These are phyloP conservation scores for Pomacea maculata DNA, from an alignment of 1,140 invertebrate species.

Conservation along the genomic window DNA sequence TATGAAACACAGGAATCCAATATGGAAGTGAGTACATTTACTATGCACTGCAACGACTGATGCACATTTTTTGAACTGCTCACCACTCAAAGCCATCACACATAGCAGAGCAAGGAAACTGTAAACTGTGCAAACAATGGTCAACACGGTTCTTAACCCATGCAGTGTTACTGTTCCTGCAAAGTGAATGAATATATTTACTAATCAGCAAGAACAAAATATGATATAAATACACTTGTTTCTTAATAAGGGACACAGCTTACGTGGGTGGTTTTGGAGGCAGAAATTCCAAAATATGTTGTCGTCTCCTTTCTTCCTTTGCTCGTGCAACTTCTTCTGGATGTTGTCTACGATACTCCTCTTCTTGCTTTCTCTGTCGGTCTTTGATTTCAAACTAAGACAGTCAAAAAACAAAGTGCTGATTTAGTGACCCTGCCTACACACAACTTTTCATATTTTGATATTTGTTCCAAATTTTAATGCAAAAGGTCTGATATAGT, in stretches of 20 bases:
- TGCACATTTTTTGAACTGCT: too few relatives aligned
- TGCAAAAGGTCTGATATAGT: too few relatives aligned
- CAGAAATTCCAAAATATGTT: slow-evolving; percentile 61
- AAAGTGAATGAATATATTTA: neutral
- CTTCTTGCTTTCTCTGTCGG: slow-evolving; percentile 86
- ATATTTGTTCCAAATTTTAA: too few relatives aligned
- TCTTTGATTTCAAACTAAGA: slow-evolving; percentile 96
- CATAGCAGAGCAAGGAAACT: too few relatives aligned
- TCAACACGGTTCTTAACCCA: neutral
- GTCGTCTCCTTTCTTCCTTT: slow-evolving; percentile 53
- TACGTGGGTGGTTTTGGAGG: slow-evolving; percentile 58
- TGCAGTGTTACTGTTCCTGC: neutral
- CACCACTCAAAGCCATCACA: too few relatives aligned
- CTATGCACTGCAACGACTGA: too few relatives aligned
- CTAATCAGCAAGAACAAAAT: neutral
- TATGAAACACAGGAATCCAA: slow-evolving; percentile 9
- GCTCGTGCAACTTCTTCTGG: slow-evolving; percentile 51
- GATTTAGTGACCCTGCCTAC: too few relatives aligned
- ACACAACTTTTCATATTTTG: too few relatives aligned
- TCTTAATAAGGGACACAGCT: slow-evolving; percentile 20
- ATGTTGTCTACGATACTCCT: slow-evolving; percentile 61
- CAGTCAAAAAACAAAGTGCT: neutral
- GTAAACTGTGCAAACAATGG: neutral
- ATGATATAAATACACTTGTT: neutral
- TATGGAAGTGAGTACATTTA: neutral